phyloP scores from a whole-genome alignment of 1,140 invertebrate species.

The Alviniconcha marisindica region DNA sequence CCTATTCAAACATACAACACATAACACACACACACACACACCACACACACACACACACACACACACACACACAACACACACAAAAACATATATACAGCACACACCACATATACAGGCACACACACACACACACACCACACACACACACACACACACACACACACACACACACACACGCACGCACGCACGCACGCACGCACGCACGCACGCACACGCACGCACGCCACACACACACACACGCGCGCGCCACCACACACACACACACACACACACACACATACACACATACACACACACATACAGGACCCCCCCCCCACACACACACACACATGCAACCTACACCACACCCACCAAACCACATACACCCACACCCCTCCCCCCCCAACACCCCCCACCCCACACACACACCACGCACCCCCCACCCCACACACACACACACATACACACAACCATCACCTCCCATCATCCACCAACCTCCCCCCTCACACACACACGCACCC shows the following conservation, averaged over 20 bases:
- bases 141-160: too few relatives aligned
- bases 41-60: too few relatives aligned
- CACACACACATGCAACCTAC: background rate
- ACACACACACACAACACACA: too few relatives aligned
- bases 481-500: background rate
- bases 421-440: background rate
- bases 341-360: background rate
- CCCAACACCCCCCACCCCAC: background rate
- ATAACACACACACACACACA: too few relatives aligned
- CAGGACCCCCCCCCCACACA: background rate
- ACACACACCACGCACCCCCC: background rate
- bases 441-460: background rate
- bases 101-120: too few relatives aligned
- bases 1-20: too few relatives aligned
- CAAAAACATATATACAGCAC: too few relatives aligned
- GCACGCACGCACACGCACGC: background rate
- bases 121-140: too few relatives aligned
- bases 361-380: background rate
- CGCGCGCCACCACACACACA: background rate
- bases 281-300: conserved; percentile 5
- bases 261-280: conserved; percentile 16
- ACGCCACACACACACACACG: background rate
- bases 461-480: background rate
- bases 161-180: background rate
- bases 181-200: background rate